Percentiles rank a stretch among this genome's conserved stretches.
phyloP scores from a whole-genome alignment of 2,888 invertebrate species.

The Adelognathus sp. region DNA sequence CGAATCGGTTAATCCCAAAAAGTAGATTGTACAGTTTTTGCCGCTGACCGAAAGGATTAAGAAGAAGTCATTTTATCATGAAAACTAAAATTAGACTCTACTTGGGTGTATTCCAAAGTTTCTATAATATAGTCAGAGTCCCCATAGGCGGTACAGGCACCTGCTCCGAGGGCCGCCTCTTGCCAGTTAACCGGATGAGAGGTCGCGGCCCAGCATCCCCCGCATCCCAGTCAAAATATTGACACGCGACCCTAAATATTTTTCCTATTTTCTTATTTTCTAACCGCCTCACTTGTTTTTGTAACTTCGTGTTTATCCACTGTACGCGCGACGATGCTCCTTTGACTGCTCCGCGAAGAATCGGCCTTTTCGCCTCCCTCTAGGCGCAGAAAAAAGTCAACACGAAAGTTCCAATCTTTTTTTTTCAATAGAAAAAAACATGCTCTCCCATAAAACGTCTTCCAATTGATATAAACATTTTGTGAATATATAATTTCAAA shows the following conservation, averaged over 20 bases:
- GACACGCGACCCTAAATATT: slow-evolving; percentile 75
- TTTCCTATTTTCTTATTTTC: slow-evolving; percentile 67
- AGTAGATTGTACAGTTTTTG: too few relatives aligned
- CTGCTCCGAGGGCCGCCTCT: slow-evolving; percentile 26
- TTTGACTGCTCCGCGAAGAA: slow-evolving; percentile 67
- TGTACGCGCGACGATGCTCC: slow-evolving; percentile 59
- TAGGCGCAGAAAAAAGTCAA: neutral
- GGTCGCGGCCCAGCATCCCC: slow-evolving; percentile 47
- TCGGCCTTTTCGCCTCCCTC: neutral
- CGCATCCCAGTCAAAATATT: slow-evolving; percentile 71
- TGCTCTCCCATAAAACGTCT: neutral
- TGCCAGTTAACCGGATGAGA: slow-evolving; percentile 29
- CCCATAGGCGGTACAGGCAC: slow-evolving; percentile 9
- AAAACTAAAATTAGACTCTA: neutral
- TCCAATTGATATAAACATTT: neutral
- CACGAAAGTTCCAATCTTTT: neutral
- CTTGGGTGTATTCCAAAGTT: neutral
- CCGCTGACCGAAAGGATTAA: too few relatives aligned
- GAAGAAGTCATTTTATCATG: neutral
- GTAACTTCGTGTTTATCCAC: slow-evolving; percentile 37
- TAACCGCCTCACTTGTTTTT: slow-evolving; percentile 61
- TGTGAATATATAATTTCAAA: neutral
- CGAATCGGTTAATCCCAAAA: too few relatives aligned
- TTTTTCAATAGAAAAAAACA: neutral
- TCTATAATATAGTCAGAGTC: neutral